Evolutionary conservation across 2,797 vertebrate genomes (phyloP).

Genomic region (Sphenodon punctatus): DNA sequence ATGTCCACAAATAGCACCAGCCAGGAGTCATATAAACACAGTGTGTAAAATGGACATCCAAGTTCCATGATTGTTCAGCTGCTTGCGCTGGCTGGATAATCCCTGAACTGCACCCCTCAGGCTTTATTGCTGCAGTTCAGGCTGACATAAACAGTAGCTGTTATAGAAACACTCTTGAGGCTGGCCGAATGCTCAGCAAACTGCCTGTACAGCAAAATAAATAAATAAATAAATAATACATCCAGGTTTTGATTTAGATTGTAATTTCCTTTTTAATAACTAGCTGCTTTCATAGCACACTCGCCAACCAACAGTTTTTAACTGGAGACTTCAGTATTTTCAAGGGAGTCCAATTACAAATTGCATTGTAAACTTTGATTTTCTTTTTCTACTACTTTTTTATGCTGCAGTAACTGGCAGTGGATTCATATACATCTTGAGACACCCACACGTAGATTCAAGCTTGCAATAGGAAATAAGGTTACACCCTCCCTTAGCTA

Average conservation of each 20-base stretch:
- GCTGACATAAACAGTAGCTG: conserved; percentile 5
- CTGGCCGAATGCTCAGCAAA: not conserved
- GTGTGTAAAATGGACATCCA: not conserved
- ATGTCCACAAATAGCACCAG: not conserved
- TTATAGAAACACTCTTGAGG: not conserved
- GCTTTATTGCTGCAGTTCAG: not conserved
- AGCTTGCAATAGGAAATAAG: not conserved
- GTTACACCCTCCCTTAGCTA: not conserved
- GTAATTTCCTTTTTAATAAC: conserved; percentile 34
- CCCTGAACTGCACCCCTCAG: not conserved
- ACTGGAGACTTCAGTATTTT: not conserved
- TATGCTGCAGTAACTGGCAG: not conserved
- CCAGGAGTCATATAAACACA: not conserved
- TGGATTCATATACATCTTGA: not conserved
- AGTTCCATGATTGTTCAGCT: not conserved
- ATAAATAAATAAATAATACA: conserved; percentile 21
- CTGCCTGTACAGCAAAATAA: not conserved
- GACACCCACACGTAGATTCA: not conserved
- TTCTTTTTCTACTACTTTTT: not conserved
- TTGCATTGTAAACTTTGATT: not conserved
- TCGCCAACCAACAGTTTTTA: conserved; percentile 6
- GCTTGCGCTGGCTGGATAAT: not conserved
- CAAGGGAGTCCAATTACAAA: conserved; percentile 27
- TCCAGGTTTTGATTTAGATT: not conserved
- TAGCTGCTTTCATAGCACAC: conserved; percentile 1